Base-by-base conservation (phyloP, 2,113 vertebrate species). In the Thunnus maccoyii region DNA sequence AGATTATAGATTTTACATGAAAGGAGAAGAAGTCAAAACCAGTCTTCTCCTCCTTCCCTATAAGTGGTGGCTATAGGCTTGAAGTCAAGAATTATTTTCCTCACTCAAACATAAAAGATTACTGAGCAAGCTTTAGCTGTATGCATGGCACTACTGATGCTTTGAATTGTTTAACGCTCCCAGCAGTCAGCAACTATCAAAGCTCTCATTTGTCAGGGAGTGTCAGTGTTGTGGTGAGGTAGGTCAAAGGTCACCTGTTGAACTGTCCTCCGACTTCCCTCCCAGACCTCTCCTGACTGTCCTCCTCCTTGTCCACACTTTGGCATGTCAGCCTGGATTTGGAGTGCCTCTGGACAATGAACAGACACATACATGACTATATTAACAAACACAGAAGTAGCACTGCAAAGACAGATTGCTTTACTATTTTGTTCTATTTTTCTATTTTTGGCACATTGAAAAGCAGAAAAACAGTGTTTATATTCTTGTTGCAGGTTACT, bases 271-370 rank as follows among this genome's bases (percentile, higher is more conserved):
- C 95, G 0, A 44, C 70, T 27, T 98, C 97, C 86, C 91, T 96
- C 64, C 91, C 93, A 5, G 93, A 92, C 7, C 58, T 86, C 47
- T 96, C 96, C 83, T 95, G 96, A 50, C 64, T 8, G 0, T 97
- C 98, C 5, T 98, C 97, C 0, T 98, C 98, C 0, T 96, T 96
- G 1, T 97, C 97, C 30, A 93, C 85, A 12, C 94, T 95, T 4
- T 95, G 96, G 57, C 95, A 95, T 72, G 95, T 96, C 88, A 96
- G 91, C 52, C 94, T 95, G 68, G 96, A 95, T 92, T 97, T 99
- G 44, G 95, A 94, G 68, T 96, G 94, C 88, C 94, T 97, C 98
- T 99, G 95, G 80, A 80, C 46, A 84, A 73, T 1, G 47, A 12
- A 88, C 6, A 78, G 10, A 75, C 15, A 82, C 30, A 60, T 11